Evolutionary conservation across 2,113 vertebrate genomes (phyloP).

Genomic region (Struthidea cinerea): DNA sequence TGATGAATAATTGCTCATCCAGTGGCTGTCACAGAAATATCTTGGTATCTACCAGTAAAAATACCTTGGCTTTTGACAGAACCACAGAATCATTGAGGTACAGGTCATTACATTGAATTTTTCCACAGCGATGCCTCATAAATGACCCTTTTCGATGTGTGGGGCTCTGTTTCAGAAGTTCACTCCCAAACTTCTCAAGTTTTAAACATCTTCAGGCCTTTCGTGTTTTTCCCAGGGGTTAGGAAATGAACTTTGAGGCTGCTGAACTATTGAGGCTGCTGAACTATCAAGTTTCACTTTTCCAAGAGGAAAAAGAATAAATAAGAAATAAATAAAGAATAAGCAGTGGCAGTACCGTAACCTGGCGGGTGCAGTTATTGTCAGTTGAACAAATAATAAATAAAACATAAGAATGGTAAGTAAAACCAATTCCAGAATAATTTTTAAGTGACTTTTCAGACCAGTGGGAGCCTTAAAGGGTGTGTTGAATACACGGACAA

Average conservation of each 20-base stretch:
- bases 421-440: neutral
- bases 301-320: neutral
- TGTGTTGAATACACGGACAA: neutral
- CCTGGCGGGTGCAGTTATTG: neutral
- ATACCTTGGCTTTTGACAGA: accelerated
- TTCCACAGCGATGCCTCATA: accelerated
- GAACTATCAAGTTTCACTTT: neutral
- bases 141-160: neutral
- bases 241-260: neutral
- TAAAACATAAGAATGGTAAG: neutral
- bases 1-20: neutral
- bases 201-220: neutral
- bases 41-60: neutral
- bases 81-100: neutral
- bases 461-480: neutral
- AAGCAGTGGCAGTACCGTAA: accelerated
- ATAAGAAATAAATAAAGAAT: neutral
- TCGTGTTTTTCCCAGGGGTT: neutral
- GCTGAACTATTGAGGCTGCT: neutral
- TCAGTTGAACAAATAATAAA: neutral
- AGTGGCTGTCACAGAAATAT: neutral
- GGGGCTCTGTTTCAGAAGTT: neutral
- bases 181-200: neutral
- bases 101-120: neutral
- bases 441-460: neutral